phyloP scores from a whole-genome alignment of 2,113 vertebrate genomes.

The Heptranchias perlo region DNA sequence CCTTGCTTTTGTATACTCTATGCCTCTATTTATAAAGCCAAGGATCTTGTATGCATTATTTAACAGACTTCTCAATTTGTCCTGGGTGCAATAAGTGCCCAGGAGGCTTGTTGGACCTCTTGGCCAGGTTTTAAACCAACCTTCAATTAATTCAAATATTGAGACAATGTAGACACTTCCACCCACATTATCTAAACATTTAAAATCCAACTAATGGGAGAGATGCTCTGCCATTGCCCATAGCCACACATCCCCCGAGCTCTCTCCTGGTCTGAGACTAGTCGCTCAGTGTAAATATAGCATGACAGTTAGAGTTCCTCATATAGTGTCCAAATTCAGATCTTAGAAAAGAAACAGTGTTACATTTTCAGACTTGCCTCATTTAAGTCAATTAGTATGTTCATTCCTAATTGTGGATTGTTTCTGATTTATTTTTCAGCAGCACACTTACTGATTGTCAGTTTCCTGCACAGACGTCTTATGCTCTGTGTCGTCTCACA shows the following conservation, averaged over 20 bases:
- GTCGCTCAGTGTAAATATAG: not conserved
- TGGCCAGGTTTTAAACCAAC: not conserved
- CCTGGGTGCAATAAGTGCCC: not conserved
- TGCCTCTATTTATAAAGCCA: not conserved
- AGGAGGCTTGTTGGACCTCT: not conserved
- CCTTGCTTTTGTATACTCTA: not conserved
- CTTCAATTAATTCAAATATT: not conserved
- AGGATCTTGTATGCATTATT: not conserved
- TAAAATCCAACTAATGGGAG: not conserved
- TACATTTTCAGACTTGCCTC: slow-evolving; percentile 14
- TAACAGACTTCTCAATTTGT: not conserved
- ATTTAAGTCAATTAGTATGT: slow-evolving; percentile 21
- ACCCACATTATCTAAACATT: not conserved
- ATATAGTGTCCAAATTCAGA: not conserved
- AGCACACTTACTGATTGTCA: not conserved
- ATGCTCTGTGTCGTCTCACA: not conserved
- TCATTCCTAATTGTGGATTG: not conserved
- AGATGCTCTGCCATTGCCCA: not conserved
- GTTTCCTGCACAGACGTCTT: not conserved
- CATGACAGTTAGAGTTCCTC: not conserved
- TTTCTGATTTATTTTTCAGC: not conserved
- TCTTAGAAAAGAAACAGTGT: not conserved
- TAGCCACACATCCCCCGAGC: not conserved
- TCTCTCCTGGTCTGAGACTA: not conserved
- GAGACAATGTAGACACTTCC: not conserved